phyloP scores from a whole-genome alignment of 2,113 vertebrate species.

The Menidia beryllina region DNA sequence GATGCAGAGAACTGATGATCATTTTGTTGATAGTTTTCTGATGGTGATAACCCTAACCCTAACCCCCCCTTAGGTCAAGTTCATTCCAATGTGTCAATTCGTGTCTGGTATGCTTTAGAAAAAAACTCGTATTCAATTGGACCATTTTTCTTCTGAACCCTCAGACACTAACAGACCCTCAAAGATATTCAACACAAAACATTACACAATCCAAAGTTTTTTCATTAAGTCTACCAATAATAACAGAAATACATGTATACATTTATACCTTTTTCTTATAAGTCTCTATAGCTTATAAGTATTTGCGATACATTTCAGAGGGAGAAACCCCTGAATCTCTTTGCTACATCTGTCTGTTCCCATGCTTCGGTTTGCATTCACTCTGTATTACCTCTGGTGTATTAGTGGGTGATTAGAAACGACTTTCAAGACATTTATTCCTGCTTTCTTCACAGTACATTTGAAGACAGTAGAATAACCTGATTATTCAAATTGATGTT shows the following conservation, averaged over 20 bases:
- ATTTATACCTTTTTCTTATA: no score
- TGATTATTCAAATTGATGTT: slow-evolving; percentile 80
- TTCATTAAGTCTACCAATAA: not conserved
- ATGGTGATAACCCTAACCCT: no score
- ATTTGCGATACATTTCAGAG: not conserved
- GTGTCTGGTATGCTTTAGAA: no score
- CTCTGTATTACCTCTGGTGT: slow-evolving; percentile 30
- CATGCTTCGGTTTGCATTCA: slow-evolving; percentile 28
- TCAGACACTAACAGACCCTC: no score
- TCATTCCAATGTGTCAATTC: no score
- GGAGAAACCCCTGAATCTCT: slow-evolving; percentile 30
- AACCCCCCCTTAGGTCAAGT: no score
- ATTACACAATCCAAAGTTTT: not conserved
- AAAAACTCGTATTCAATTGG: no score
- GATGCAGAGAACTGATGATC: no score
- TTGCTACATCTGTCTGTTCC: slow-evolving; percentile 10
- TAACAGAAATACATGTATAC: not conserved
- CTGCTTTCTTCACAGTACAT: slow-evolving; percentile 10
- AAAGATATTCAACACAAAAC: no score
- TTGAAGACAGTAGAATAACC: slow-evolving; percentile 55
- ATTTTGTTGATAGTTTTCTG: no score
- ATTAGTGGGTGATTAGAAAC: slow-evolving; percentile 41
- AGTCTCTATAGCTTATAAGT: no score
- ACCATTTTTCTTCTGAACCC: no score
- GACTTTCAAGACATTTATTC: slow-evolving; percentile 16